Conservation (phyloP, 1,140 invertebrate species). For the Tetragonula clypearis region DNA sequence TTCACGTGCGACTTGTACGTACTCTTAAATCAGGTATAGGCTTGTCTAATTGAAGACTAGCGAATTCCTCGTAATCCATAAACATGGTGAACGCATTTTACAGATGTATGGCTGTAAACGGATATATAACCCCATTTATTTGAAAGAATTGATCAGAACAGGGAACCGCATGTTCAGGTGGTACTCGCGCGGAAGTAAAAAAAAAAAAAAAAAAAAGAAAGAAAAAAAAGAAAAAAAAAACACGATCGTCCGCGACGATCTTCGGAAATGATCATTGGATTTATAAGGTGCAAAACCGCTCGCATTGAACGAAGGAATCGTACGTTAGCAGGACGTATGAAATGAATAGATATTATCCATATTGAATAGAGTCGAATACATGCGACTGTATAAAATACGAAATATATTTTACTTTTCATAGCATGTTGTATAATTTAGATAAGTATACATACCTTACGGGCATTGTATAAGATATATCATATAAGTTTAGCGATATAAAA, state of each 20-base stretch:
- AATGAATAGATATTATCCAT: not conserved
- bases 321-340: not conserved
- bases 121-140: conserved; percentile 16
- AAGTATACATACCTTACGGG: conserved; percentile 74
- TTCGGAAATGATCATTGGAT: conserved; percentile 1
- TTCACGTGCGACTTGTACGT: conserved; percentile 26
- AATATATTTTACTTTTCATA: conserved; percentile 79
- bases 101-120: not conserved
- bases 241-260: conserved; percentile 5
- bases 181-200: not conserved
- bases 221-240: not conserved
- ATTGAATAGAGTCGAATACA: conserved; percentile 5
- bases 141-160: conserved; percentile 22
- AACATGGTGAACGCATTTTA: conserved; percentile 15
- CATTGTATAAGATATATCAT: conserved; percentile 74
- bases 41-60: conserved; percentile 72
- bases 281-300: not conserved
- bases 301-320: not conserved
- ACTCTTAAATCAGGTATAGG: conserved; percentile 60
- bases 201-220: too few relatives aligned
- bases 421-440: conserved; percentile 77
- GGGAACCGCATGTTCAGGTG: conserved; percentile 25
- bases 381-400: conserved; percentile 76
- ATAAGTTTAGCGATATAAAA: conserved; percentile 78
- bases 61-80: conserved; percentile 70